Evolutionary conservation across 2,888 invertebrate genomes (phyloP).

Genomic region (Deilephila elpenor): DNA sequence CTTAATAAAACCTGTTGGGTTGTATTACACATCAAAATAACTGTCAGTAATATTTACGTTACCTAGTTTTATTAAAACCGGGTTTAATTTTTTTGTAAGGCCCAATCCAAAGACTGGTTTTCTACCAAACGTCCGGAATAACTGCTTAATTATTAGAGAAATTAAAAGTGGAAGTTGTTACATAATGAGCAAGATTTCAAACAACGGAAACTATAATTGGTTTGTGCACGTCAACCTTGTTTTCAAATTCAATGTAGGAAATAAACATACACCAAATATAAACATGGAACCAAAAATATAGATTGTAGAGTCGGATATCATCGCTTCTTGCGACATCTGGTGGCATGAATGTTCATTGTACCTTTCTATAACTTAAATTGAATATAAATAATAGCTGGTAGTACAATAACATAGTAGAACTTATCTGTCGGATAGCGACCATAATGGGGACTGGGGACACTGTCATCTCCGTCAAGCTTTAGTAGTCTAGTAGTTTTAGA

Average conservation of each 20-base stretch:
- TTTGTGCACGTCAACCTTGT: conserved; percentile 28
- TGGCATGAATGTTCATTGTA: no score
- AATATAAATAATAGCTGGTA: no score
- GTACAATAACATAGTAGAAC: no score
- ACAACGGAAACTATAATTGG: conserved; percentile 1
- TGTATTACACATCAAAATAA: no score
- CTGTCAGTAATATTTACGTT: not conserved
- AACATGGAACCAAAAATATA: not conserved
- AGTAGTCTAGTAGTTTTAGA: no score
- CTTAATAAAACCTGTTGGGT: no score
- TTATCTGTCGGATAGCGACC: no score
- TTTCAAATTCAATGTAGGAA: conserved; percentile 16
- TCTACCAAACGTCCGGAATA: conserved; percentile 8
- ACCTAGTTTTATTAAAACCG: not conserved
- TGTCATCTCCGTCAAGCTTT: no score
- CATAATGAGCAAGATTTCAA: conserved; percentile 2
- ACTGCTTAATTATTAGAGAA: conserved; percentile 7
- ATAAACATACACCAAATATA: not conserved
- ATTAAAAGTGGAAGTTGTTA: conserved; percentile 15
- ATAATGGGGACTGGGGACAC: no score
- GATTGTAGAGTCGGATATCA: not conserved
- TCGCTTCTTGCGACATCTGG: not conserved
- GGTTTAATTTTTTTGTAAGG: no score
- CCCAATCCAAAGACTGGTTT: not conserved
- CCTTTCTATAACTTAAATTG: no score